Conservation (phyloP, 2,888 invertebrate species). For the Mechanitis mazaeus region DNA sequence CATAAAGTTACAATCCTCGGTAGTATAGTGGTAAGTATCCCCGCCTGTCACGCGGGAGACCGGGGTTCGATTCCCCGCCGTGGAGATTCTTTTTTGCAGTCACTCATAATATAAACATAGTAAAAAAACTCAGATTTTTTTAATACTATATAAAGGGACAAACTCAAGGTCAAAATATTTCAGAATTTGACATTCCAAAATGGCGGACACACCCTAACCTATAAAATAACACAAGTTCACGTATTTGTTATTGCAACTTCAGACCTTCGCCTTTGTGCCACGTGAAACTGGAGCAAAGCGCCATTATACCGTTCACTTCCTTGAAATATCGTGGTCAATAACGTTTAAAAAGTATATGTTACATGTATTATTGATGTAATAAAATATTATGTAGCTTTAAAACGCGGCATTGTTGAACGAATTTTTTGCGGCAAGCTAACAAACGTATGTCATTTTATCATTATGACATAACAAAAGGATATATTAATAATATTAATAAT, state of each 20-base stretch:
- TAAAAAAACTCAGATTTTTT: no score
- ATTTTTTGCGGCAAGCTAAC: no score
- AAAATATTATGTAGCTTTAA: no score
- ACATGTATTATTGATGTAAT: neutral
- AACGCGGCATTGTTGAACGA: no score
- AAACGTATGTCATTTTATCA: no score
- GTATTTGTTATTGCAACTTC: conserved; percentile 21
- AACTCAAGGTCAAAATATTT: neutral
- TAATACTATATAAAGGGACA: neutral
- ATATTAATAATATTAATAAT: no score
- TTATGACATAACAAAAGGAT: no score
- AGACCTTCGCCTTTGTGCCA: conserved; percentile 51
- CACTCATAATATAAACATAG: no score
- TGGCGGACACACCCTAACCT: conserved; percentile 18
- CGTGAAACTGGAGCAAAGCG: conserved; percentile 44
- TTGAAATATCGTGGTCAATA: conserved; percentile 22
- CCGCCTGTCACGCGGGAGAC: conserved; percentile 78
- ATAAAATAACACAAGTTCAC: conserved; percentile 18
- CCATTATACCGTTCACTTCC: conserved; percentile 34
- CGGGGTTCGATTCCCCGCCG: conserved; percentile 78
- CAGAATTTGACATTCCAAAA: conserved; percentile 17
- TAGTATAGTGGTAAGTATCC: conserved; percentile 78
- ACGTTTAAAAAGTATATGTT: neutral
- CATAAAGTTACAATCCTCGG: conserved; percentile 52
- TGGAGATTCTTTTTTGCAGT: neutral